Evolutionary conservation across 2,888 invertebrate species (phyloP), one percentile per base, ranked within the genome.

Genomic region (Cephus spinipes): DNA sequence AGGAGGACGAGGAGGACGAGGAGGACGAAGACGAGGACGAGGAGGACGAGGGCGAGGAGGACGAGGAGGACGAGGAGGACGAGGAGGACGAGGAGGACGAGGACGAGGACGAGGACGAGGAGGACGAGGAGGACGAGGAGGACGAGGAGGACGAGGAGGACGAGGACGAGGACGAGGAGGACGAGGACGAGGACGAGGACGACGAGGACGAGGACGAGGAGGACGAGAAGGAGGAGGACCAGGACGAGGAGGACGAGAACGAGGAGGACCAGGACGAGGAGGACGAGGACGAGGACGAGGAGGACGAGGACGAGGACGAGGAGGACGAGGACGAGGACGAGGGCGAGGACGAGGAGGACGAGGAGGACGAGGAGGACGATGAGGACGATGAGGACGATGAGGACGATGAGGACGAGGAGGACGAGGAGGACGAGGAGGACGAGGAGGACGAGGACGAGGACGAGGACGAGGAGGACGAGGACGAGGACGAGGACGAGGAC

Each of bases 401-500:
- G n/a, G n/a, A n/a, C n/a, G n/a, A n/a, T n/a, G n/a, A n/a, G n/a
- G n/a, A n/a, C n/a, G 68, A 68, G 12, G 68, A 68, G 68, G 68
- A 68, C 68, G 68, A 68, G 12, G 68, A 68, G 68, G 68, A 68
- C 36, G 32, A 75, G 15, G 31, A 32, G 35, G 71, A 77, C 69
- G 73, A 76, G 73, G 73, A 35, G 76, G 9, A 32, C 55, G 69
- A 80, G 74, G 69, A 73, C 30, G 15, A 79, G 71, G 74, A 71
- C 68, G 35, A 34, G 71, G 79, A 68, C 68, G 68, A 12, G 69
- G 73, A 55, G 75, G 32, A 73, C 76, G 71, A 76, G 74, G 74
- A 74, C 69, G 77, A 80, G 80, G 36, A 68, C 68, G 68, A 73
- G 73, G 68, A 30, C 73, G n/a, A 12, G 35, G 69, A 31, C 71